Evolutionary conservation across 2,113 vertebrate genomes (phyloP), one percentile per base, ranked within the genome.

Genomic region (Pantherophis guttatus): DNA sequence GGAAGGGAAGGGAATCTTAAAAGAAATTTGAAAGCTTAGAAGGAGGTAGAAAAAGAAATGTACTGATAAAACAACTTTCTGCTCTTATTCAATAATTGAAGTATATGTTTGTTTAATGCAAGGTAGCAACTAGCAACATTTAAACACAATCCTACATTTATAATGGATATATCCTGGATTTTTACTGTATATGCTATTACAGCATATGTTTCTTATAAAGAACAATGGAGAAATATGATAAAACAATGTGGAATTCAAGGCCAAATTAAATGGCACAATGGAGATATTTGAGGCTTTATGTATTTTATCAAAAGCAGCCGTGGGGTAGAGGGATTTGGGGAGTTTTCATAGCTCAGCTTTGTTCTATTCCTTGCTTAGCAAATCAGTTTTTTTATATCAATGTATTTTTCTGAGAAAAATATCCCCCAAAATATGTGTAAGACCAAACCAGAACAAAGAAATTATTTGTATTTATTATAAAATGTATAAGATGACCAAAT

Each of bases 71-170:
- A 88, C n/a, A 39, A n/a, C 0, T 88, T n/a, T 52, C 88, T 89
- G 52, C 39, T 92, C 26, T 44, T 90, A 89, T 94, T 95, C 87
- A 88, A 55, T 0, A 0, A 87, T 23, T 92, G 89, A 94, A 29
- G 39, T 54, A 93, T 57, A 23, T 70, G 86, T 11, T 29, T 52
- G 88, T 95, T 90, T 94, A 94, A 8, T 59, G 13, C 29, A 92
- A 91, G 86, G 90, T n/a, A 90, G 87, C 86, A 7, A 53, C 10
- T 33, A 1, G 21, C 1, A 1, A 59, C 44, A 59, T 89, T 58
- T 89, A 21, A 70, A 94, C 89, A 93, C 57, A 93, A 44, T 48
- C 55, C 93, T 93, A 58, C 94, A 93, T 3, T 0, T 26, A 44
- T 58, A 94, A 91, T 95, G 91, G 81, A 93, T 75, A 2, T 29